Conservation (phyloP, 2,113 vertebrate genomes). For the Prionailurus bengalensis region DNA sequence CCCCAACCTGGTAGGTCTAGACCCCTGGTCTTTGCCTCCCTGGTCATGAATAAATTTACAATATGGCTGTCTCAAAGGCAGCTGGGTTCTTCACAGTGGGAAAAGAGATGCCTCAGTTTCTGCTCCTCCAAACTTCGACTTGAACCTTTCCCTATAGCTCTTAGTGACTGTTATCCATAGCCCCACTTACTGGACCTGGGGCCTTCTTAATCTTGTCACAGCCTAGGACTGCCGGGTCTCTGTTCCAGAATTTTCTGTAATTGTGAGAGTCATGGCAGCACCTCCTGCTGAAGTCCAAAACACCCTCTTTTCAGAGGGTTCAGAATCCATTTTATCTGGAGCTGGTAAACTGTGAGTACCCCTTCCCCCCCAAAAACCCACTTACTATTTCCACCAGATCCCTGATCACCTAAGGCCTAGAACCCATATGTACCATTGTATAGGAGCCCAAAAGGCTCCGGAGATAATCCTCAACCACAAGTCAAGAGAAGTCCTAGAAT, state of each 20-base stretch:
- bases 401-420: not conserved
- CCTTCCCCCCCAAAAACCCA: not conserved
- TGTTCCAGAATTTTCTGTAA: constrained; percentile 8
- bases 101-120: not conserved
- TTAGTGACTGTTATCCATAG: not conserved
- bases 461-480: not conserved
- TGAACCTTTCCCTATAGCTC: not conserved
- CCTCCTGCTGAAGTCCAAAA: not conserved
- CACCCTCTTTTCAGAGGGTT: not conserved
- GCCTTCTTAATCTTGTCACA: not conserved
- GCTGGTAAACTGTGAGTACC: not conserved
- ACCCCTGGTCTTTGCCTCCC: not conserved
- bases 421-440: not conserved
- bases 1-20: not conserved
- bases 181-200: not conserved
- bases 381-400: not conserved
- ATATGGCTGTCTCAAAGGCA: not conserved
- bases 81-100: not conserved
- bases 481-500: not conserved
- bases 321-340: not conserved
- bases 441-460: not conserved
- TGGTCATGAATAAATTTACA: not conserved
- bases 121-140: not conserved
- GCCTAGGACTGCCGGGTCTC: not conserved
- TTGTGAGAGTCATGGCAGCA: not conserved